Conservation (phyloP, 2,113 vertebrate species). For the Oreochromis spilurus region DNA sequence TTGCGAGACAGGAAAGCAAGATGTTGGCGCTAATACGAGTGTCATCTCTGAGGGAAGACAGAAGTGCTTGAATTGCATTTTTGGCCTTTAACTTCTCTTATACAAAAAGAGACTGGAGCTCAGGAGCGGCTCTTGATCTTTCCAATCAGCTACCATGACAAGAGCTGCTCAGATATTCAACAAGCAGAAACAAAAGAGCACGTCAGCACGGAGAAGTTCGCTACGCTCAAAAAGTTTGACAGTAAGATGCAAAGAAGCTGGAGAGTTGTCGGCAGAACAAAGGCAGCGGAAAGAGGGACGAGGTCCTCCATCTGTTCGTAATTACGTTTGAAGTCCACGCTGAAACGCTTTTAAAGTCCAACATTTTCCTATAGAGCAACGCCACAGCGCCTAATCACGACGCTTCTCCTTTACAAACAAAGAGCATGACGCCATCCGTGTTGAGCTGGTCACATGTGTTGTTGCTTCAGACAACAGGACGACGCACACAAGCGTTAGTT, state of each 20-base stretch:
- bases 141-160: conserved; percentile 56
- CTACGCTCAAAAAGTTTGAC: conserved; percentile 32
- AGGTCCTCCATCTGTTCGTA: conserved; percentile 49
- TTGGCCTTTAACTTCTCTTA: conserved; percentile 48
- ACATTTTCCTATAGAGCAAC: background rate
- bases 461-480: background rate
- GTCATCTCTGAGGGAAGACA: conserved; percentile 51
- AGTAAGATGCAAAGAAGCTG: conserved; percentile 13
- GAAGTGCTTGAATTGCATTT: conserved; percentile 66
- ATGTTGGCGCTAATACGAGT: conserved; percentile 38
- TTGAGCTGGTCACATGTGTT: background rate
- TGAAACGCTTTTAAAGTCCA: conserved; percentile 4
- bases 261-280: conserved; percentile 24
- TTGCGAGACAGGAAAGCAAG: conserved; percentile 38
- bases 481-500: background rate
- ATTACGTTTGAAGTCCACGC: conserved; percentile 38
- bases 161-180: conserved; percentile 60
- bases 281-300: conserved; percentile 7
- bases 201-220: conserved; percentile 53
- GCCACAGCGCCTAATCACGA: background rate
- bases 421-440: background rate
- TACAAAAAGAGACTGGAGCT: conserved; percentile 36
- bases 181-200: conserved; percentile 50
- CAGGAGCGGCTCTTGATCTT: conserved; percentile 60
- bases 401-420: background rate